Evolutionary conservation across 2,797 vertebrate genomes (phyloP).

Genomic region (Molossus molossus): DNA sequence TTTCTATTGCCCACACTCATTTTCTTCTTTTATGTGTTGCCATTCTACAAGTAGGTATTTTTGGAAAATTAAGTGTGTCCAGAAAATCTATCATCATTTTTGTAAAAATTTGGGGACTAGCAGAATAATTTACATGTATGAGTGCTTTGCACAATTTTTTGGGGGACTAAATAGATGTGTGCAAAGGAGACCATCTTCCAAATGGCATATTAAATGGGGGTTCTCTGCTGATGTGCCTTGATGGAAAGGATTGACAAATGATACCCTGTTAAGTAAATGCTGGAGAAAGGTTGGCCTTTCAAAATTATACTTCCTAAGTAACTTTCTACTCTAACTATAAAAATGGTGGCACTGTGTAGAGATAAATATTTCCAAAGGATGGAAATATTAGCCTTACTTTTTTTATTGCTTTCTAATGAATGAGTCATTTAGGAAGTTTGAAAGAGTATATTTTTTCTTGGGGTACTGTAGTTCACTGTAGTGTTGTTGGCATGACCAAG

Average conservation of each 20-base stretch:
- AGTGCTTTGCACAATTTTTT: background rate
- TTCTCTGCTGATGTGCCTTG: slow-evolving; percentile 43
- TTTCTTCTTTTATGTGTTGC: slow-evolving; percentile 10
- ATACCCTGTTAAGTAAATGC: slow-evolving; percentile 58
- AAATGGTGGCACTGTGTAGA: slow-evolving; percentile 77
- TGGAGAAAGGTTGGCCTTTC: slow-evolving; percentile 70
- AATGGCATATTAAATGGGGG: slow-evolving; percentile 54
- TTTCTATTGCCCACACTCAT: slow-evolving; percentile 38
- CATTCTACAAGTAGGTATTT: slow-evolving; percentile 23
- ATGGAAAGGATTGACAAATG: slow-evolving; percentile 67
- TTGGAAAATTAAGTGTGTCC: background rate
- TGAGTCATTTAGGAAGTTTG: slow-evolving; percentile 83
- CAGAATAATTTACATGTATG: slow-evolving; percentile 8
- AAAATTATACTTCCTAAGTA: slow-evolving; percentile 79
- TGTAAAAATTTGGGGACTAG: slow-evolving; percentile 15
- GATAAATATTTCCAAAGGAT: slow-evolving; percentile 83
- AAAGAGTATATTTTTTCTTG: slow-evolving; percentile 80
- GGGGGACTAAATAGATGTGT: slow-evolving; percentile 1
- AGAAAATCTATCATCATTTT: slow-evolving; percentile 43
- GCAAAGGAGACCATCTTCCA: slow-evolving; percentile 20
- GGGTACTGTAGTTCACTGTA: slow-evolving; percentile 81
- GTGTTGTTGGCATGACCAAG: slow-evolving; percentile 73
- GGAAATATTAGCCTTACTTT: slow-evolving; percentile 81
- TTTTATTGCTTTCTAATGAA: slow-evolving; percentile 82
- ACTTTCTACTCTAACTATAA: slow-evolving; percentile 73